phyloP scores from a whole-genome alignment of 2,797 vertebrate species.

The Pantherophis vulpinus region DNA sequence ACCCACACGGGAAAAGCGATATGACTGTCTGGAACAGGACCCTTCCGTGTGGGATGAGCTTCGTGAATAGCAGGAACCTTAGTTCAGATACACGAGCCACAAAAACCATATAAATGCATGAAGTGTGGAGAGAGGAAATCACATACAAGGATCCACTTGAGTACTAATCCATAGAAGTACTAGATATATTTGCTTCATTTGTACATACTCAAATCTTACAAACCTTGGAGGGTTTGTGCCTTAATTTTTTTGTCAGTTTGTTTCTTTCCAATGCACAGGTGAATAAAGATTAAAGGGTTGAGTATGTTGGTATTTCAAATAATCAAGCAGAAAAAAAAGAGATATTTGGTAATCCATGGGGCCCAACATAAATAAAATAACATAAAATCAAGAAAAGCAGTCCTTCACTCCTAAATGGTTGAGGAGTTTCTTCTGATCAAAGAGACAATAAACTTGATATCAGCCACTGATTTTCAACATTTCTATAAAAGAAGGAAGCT shows the following conservation, averaged over 20 bases:
- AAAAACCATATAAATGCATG: not conserved
- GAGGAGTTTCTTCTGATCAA: not conserved
- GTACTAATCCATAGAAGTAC: not conserved
- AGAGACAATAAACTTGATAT: not conserved
- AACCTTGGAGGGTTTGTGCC: not conserved
- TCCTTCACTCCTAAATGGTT: not conserved
- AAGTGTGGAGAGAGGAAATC: not conserved
- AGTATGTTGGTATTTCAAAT: not conserved
- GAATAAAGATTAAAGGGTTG: not conserved
- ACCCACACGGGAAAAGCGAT: not conserved
- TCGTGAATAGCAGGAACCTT: not conserved
- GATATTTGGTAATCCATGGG: not conserved
- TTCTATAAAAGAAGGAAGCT: not conserved
- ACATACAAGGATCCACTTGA: not conserved
- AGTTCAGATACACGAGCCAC: not conserved
- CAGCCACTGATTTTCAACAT: not conserved
- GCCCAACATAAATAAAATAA: not conserved
- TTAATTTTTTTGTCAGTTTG: not conserved
- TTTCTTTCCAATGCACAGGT: not conserved
- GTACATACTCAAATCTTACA: not conserved
- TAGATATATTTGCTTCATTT: not conserved
- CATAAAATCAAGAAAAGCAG: not conserved
- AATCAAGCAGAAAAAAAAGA: not conserved
- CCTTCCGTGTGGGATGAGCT: not conserved
- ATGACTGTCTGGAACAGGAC: not conserved